Evolutionary conservation across 1,140 invertebrate genomes (phyloP).

Genomic region (Anoplophora glabripennis): DNA sequence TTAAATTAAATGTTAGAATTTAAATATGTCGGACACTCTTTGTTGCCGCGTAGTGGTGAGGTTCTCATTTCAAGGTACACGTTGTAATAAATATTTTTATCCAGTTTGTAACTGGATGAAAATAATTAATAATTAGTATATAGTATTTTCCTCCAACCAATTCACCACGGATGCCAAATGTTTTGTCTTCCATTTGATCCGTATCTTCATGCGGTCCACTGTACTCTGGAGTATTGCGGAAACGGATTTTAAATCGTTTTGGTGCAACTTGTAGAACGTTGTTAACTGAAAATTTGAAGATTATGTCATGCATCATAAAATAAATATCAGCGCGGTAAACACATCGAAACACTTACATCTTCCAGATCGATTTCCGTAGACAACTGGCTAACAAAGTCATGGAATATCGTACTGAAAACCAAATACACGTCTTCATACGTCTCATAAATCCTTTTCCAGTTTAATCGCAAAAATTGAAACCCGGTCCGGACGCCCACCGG

Average conservation of each 20-base stretch:
- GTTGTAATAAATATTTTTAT: conserved; percentile 16
- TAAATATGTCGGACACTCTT: no score
- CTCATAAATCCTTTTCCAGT: conserved; percentile 40
- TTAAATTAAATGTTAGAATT: no score
- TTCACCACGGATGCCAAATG: conserved; percentile 36
- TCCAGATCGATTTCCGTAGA: conserved; percentile 43
- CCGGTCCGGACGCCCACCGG: conserved; percentile 39
- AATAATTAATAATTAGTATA: no score
- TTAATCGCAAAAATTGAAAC: conserved; percentile 41
- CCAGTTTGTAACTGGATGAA: no score
- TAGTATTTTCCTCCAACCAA: conserved; percentile 38
- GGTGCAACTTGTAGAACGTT: conserved; percentile 38
- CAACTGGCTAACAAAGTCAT: conserved; percentile 41
- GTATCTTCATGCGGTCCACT: conserved; percentile 39
- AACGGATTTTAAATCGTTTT: conserved; percentile 36
- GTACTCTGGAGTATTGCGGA: conserved; percentile 36
- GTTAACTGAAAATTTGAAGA: conserved; percentile 34
- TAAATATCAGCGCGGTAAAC: not conserved
- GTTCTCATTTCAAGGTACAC: no score
- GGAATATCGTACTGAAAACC: conserved; percentile 40
- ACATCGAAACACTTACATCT: conserved; percentile 37
- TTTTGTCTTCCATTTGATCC: conserved; percentile 39
- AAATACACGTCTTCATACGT: conserved; percentile 37
- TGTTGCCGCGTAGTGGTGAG: no score
- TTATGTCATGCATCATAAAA: not conserved